Evolutionary conservation across 2,888 invertebrate genomes (phyloP).

Genomic region (Gymnosoma rotundatum): DNA sequence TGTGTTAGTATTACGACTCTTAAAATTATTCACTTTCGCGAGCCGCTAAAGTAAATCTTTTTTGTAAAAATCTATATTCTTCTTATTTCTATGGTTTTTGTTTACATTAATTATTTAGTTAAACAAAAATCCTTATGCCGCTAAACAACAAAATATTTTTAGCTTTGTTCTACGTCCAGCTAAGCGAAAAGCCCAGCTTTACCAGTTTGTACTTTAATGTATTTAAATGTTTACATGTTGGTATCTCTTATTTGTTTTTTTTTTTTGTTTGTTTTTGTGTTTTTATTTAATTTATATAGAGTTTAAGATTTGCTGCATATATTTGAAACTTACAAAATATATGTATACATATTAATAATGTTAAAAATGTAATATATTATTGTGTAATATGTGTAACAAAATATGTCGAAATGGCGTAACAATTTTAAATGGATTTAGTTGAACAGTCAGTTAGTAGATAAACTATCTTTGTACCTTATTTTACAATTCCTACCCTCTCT

Average conservation of each 20-base stretch:
- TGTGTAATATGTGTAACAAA: conserved; percentile 30
- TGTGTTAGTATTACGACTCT: conserved; percentile 10
- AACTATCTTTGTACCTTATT: conserved; percentile 53
- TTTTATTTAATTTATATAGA: conserved; percentile 22
- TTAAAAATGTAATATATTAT: conserved; percentile 27
- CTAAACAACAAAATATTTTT: conserved; percentile 54
- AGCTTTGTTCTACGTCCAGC: conserved; percentile 59
- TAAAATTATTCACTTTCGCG: conserved; percentile 7
- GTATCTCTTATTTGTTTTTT: conserved; percentile 12
- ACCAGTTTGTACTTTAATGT: conserved; percentile 12
- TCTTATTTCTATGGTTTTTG: conserved; percentile 1
- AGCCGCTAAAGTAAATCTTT: conserved; percentile 8
- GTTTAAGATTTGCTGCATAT: neutral
- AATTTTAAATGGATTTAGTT: conserved; percentile 63
- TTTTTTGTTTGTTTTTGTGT: conserved; percentile 21
- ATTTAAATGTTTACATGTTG: conserved; percentile 51
- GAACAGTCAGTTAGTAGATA: conserved; percentile 53
- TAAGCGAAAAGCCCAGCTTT: conserved; percentile 47
- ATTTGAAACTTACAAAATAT: neutral
- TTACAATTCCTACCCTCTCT: conserved; percentile 45
- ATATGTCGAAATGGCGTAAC: conserved; percentile 41
- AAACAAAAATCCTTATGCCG: conserved; percentile 43
- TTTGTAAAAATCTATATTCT: conserved; percentile 39
- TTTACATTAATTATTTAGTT: conserved; percentile 28
- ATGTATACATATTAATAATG: conserved; percentile 9